Conservation (phyloP, 2,888 invertebrate genomes). For the Drosophila helvetica region DNA sequence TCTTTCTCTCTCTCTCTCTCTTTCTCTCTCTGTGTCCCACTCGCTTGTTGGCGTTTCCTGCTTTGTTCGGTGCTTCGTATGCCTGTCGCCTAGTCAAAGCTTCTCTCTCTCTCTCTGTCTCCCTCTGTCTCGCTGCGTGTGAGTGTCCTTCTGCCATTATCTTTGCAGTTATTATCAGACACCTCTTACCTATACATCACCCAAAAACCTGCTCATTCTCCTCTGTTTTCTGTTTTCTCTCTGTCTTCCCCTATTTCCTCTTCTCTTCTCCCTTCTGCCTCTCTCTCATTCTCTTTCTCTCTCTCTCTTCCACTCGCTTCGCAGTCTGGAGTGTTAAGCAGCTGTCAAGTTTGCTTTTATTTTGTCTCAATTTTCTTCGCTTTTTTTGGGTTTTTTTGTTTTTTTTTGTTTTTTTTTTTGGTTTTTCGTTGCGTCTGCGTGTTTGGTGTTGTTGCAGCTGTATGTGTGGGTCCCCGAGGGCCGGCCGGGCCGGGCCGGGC, state of each 20-base stretch:
- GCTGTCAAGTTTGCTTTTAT: conserved; percentile 45
- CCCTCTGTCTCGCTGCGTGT: background rate
- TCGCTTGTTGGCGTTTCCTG: conserved; percentile 69
- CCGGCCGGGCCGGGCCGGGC: conserved; percentile 15
- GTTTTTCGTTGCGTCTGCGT: conserved; percentile 47
- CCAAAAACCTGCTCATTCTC: background rate
- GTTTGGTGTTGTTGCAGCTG: conserved; percentile 36
- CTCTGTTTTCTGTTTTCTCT: background rate
- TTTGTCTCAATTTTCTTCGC: background rate
- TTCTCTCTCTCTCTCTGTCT: background rate
- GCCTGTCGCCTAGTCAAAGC: conserved; percentile 46
- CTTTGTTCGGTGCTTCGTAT: conserved; percentile 70
- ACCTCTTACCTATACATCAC: conserved; percentile 9
- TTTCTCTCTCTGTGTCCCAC: conserved; percentile 1
- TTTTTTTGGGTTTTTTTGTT: conserved; percentile 33
- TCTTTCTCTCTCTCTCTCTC: background rate
- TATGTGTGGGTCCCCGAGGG: conserved; percentile 35
- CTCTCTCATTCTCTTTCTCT: conserved; percentile 22
- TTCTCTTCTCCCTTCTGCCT: too few species aligned
- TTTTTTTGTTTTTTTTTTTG: conserved; percentile 12
- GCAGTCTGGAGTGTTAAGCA: conserved; percentile 55
- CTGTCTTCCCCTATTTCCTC: background rate
- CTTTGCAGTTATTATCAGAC: conserved; percentile 52
- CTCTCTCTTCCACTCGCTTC: conserved; percentile 36
- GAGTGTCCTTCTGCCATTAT: conserved; percentile 31